Percentiles rank a stretch among this genome's conserved stretches.
These are phyloP conservation scores for Stegana nigrithorax DNA, from an alignment of 2,888 invertebrate species.

Conservation along the genomic window DNA sequence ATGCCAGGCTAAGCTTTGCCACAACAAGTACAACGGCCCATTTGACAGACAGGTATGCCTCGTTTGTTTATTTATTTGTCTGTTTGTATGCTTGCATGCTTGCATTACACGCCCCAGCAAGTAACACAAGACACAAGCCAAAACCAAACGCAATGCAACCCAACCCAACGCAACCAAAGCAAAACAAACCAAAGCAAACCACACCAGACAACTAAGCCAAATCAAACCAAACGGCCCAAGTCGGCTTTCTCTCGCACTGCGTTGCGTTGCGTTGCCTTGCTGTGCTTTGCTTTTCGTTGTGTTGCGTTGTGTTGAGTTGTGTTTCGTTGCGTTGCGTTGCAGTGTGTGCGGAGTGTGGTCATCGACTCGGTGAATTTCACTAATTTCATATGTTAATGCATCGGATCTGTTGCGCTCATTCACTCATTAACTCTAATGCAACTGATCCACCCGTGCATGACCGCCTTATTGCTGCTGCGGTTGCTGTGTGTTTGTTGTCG, in stretches of 20 bases:
- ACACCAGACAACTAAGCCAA: too few relatives aligned
- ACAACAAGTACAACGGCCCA: not conserved
- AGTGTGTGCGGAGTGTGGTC: not conserved
- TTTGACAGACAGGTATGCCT: not conserved
- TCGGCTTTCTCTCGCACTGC: too few relatives aligned
- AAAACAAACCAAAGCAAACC: too few relatives aligned
- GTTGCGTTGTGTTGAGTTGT: too few relatives aligned
- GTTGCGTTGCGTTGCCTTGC: too few relatives aligned
- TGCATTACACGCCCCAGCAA: conserved; percentile 8
- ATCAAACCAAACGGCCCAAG: too few relatives aligned
- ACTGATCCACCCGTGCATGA: not conserved
- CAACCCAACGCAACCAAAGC: too few relatives aligned
- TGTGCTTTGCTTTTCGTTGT: too few relatives aligned
- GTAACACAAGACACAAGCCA: conserved; percentile 1
- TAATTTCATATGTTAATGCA: conserved; percentile 43
- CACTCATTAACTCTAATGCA: not conserved
- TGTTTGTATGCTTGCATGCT: not conserved
- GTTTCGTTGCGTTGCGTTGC: not conserved
- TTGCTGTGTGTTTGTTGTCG: not conserved
- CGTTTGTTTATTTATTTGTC: not conserved
- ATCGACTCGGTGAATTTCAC: conserved; percentile 47
- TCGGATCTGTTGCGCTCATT: conserved; percentile 21
- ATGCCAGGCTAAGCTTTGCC: not conserved
- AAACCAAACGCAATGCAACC: too few relatives aligned
- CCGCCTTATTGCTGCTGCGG: not conserved